phyloP scores from a whole-genome alignment of 1,140 invertebrate genomes.

The Cydia splendana region DNA sequence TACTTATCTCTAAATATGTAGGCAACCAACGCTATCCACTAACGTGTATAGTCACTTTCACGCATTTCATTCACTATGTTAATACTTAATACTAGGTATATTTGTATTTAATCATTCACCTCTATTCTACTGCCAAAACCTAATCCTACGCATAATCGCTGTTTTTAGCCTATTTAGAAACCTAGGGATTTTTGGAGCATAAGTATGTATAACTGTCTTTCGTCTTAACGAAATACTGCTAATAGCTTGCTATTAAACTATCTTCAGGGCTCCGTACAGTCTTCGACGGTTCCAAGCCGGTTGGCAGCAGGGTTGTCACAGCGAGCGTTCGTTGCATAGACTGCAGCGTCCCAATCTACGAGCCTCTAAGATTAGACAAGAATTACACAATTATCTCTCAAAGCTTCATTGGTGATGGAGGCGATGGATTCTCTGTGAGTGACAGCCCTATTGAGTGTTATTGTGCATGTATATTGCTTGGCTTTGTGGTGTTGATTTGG shows the following conservation, averaged over 20 bases:
- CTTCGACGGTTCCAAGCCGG: conserved; percentile 77
- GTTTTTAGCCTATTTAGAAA: no score
- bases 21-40: no score
- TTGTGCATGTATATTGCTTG: conserved; percentile 2
- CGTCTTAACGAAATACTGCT: background rate
- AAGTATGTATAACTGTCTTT: no score
- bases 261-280: conserved; percentile 46
- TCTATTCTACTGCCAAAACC: no score
- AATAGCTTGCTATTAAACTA: background rate
- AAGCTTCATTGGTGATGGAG: conserved; percentile 84
- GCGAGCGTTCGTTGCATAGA: conserved; percentile 83
- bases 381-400: conserved; percentile 83
- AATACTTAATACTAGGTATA: no score
- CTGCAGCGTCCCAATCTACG: conserved; percentile 84
- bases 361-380: conserved; percentile 74
- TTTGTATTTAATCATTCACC: no score
- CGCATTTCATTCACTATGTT: no score
- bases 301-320: conserved; percentile 80
- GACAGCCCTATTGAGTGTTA: conserved; percentile 21
- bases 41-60: no score
- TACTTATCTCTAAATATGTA: no score
- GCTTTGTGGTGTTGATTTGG: conserved; percentile 11
- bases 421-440: conserved; percentile 82
- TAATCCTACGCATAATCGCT: no score
- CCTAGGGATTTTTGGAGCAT: no score